Evolutionary conservation across 1,140 invertebrate species (phyloP), one percentile per base, ranked within the genome.

Genomic region (Trichonephila clavata): DNA sequence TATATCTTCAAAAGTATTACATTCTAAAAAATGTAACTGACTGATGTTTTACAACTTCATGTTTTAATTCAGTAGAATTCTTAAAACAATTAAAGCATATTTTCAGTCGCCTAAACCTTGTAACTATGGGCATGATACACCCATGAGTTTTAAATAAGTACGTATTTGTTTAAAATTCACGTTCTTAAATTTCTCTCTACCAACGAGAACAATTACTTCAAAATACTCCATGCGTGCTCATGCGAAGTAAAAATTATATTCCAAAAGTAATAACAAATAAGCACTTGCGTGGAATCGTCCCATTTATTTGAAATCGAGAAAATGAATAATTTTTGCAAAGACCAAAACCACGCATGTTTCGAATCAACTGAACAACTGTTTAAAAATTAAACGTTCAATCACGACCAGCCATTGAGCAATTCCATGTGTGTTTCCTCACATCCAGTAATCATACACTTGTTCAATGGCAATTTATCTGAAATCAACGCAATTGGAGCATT

Each of bases 351-450:
- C 50, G 50, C 50, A 50, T 50, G 50, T 50, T 50, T 50, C 50
- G 10, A 50, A 50, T 50, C 7, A 18, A 77, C 10, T 32, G 68
- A 16, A 50, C 43, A 59, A 83, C 50, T 83, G 43, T 7, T 57
- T 83, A 83, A 83, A 83, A 83, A 83, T 83, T 24, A 50, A 83
- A 20, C 39, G 20, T 50, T 21, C 81, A 83, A 57, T 83, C 81
- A 50, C 16, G 18, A 20, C 27, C 8, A 4, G 27, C 68, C 68
- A 77, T 77, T 27, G 27, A 32, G 27, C 24, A 27, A 32, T 71
- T 71, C 14, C 32, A 16, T 21, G 8, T 13, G 8, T 24, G 21
- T 59, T 83, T 50, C 81, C 16, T 59, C 24, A 24, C 50, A 39
- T 32, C 2, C 20, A 57, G 50, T 83, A 83, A 83, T 57, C 81